Percentiles rank a stretch among this genome's conserved stretches.
phyloP scores from a whole-genome alignment of 2,888 invertebrate genomes.

The Bedellia somnulentella region DNA sequence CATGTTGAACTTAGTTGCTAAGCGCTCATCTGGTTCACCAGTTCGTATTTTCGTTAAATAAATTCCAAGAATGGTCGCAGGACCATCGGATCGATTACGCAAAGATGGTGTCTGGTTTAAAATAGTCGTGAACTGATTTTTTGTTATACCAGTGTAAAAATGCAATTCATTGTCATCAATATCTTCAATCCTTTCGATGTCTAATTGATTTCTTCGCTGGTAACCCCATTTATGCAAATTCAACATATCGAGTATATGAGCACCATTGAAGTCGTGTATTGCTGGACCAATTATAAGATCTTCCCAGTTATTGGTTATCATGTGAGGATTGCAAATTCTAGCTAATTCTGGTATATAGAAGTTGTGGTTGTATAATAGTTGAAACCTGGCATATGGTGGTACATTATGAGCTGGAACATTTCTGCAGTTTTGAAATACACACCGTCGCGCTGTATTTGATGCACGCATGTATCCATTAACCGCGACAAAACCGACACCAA shows the following conservation, averaged over 20 bases:
- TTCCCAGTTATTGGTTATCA: slow-evolving; percentile 5
- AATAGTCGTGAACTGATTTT: slow-evolving; percentile 5
- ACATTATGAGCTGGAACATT: no score
- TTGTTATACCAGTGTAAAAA: slow-evolving; percentile 5
- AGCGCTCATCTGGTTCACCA: slow-evolving; percentile 7
- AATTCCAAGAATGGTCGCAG: slow-evolving; percentile 4
- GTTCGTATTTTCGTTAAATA: slow-evolving; percentile 6
- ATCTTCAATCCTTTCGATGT: slow-evolving; percentile 5
- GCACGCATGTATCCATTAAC: no score
- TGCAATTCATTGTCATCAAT: slow-evolving; percentile 4
- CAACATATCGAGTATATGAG: slow-evolving; percentile 5
- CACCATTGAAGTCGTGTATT: slow-evolving; percentile 6
- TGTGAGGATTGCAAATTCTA: slow-evolving; percentile 8
- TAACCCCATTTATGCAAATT: slow-evolving; percentile 6
- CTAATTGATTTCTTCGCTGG: slow-evolving; percentile 5
- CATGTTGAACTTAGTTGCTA: slow-evolving; percentile 5
- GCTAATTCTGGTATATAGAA: slow-evolving; percentile 2
- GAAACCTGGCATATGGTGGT: no score
- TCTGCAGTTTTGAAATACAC: no score
- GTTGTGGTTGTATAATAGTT: no score
- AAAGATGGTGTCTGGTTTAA: slow-evolving; percentile 5
- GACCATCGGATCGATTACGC: slow-evolving; percentile 3
- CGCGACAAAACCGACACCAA: no score
- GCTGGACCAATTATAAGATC: slow-evolving; percentile 3
- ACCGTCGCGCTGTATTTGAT: no score